phyloP scores from a whole-genome alignment of 2,797 vertebrate species.

The Rhabdomys pumilio region DNA sequence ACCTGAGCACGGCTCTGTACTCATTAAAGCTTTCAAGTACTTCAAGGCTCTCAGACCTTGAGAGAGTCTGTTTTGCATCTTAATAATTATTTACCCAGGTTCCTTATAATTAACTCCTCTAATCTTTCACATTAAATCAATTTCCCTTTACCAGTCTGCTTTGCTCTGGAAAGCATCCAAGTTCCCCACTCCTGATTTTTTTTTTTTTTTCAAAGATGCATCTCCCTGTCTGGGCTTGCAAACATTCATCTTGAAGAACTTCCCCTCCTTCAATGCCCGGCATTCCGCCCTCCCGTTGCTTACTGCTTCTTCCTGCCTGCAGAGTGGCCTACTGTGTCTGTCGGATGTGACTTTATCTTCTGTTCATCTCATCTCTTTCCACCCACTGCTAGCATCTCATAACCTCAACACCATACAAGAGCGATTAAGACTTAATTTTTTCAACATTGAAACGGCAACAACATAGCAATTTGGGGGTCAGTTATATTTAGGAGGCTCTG shows the following conservation, averaged over 20 bases:
- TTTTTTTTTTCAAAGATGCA: conserved; percentile 26
- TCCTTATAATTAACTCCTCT: conserved; percentile 82
- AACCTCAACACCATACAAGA: not conserved
- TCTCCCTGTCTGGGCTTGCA: not conserved
- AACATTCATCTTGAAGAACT: not conserved
- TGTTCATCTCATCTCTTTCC: conserved; percentile 3
- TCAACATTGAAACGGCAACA: conserved; percentile 40
- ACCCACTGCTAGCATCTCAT: not conserved
- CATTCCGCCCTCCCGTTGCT: not conserved
- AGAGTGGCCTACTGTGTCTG: not conserved
- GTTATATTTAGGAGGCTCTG: conserved; percentile 61
- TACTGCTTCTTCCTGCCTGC: not conserved
- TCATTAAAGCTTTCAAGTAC: conserved; percentile 69
- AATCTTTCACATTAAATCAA: conserved; percentile 80
- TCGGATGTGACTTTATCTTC: conserved; percentile 6
- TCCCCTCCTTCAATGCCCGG: not conserved
- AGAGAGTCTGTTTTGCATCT: conserved; percentile 72
- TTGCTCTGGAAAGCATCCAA: conserved; percentile 71
- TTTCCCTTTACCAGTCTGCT: conserved; percentile 57
- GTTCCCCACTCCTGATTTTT: conserved; percentile 54
- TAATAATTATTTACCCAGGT: conserved; percentile 79
- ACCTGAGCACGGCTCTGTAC: conserved; percentile 62
- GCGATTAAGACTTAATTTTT: conserved; percentile 33
- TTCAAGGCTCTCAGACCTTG: conserved; percentile 72
- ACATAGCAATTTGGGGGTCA: not conserved